Conservation (phyloP, 2,113 vertebrate species). For the Grantiella picta region DNA sequence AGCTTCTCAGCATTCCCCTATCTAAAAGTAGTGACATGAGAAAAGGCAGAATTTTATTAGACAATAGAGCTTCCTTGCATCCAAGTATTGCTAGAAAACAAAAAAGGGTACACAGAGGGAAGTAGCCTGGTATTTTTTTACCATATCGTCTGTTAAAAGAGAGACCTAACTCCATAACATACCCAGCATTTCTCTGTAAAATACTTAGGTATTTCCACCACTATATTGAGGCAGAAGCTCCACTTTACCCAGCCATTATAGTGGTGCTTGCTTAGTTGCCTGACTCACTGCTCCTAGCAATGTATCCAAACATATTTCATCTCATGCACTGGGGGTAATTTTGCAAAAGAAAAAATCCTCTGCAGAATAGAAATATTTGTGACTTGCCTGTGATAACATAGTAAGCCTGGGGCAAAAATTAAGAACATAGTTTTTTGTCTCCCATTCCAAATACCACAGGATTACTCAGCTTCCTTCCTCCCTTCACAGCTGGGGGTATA, state of each 20-base stretch:
- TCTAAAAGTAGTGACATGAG: background rate
- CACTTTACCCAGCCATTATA: background rate
- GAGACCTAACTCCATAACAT: background rate
- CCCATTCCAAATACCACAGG: background rate
- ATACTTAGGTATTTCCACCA: accelerated
- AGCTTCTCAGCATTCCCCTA: background rate
- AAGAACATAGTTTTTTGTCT: background rate
- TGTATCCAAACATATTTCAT: background rate
- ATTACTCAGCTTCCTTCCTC: constrained; percentile 11
- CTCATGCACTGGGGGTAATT: background rate
- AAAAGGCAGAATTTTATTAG: background rate
- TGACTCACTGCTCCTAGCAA: background rate
- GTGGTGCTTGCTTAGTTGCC: background rate
- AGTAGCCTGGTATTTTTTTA: background rate
- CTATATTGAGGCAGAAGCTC: background rate
- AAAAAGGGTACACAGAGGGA: background rate
- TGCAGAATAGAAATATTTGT: background rate
- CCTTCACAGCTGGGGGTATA: background rate
- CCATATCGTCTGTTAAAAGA: background rate
- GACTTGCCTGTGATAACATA: background rate
- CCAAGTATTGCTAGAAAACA: background rate
- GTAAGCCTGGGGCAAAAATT: background rate
- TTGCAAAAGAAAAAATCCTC: background rate
- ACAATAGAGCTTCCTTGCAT: background rate
- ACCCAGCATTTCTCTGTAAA: background rate